Evolutionary conservation across 2,888 invertebrate genomes (phyloP).

Genomic region (Perizoma affinitatum): DNA sequence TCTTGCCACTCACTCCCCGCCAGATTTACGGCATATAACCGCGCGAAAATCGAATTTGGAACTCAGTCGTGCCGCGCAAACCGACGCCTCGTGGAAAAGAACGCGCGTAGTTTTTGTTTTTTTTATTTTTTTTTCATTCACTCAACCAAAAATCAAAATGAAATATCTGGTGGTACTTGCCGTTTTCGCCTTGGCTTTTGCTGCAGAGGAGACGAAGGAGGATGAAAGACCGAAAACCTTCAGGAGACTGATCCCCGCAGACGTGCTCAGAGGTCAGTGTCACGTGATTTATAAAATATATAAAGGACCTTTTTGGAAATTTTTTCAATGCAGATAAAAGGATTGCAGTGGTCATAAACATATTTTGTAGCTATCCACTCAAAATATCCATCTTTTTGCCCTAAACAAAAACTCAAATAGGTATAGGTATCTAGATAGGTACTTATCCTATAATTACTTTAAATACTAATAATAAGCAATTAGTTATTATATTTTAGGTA

Average conservation of each 20-base stretch:
- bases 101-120: slow-evolving; percentile 57
- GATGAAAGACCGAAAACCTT: slow-evolving; percentile 88
- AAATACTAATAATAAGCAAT: too few species aligned
- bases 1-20: slow-evolving; percentile 70
- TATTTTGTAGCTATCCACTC: too few species aligned
- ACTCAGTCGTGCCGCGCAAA: slow-evolving; percentile 71
- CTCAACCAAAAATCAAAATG: slow-evolving; percentile 72
- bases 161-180: slow-evolving; percentile 82
- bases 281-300: slow-evolving; percentile 11
- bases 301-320: slow-evolving; percentile 2
- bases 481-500: too few species aligned
- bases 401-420: too few species aligned
- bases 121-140: slow-evolving; percentile 50
- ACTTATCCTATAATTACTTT: too few species aligned
- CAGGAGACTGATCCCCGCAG: slow-evolving; percentile 93
- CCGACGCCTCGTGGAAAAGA: slow-evolving; percentile 38
- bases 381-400: too few species aligned
- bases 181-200: slow-evolving; percentile 80
- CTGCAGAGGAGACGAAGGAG: slow-evolving; percentile 82
- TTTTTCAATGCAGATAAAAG: too few species aligned
- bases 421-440: too few species aligned
- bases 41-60: slow-evolving; percentile 51
- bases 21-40: slow-evolving; percentile 63
- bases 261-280: slow-evolving; percentile 93
- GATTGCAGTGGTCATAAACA: too few species aligned